Evolutionary conservation across 2,888 invertebrate genomes (phyloP).

Genomic region (Eurytoma californica): DNA sequence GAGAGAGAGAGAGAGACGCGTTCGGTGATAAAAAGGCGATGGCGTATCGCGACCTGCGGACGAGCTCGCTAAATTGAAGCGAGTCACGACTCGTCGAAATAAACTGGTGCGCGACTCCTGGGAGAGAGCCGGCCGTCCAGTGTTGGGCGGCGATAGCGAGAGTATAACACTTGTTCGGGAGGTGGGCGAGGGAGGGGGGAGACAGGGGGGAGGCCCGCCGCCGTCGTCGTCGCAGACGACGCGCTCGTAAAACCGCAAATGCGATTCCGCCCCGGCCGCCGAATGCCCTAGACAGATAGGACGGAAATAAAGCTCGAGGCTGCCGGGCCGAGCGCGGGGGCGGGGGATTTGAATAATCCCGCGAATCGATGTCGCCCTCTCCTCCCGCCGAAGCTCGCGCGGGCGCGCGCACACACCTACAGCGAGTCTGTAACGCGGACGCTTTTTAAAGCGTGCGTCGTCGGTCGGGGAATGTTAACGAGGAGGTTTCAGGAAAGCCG

Average conservation of each 20-base stretch:
- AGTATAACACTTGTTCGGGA: slow-evolving; percentile 7
- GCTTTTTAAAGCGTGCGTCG: slow-evolving; percentile 46
- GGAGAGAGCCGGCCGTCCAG: neutral
- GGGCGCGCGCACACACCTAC: neutral
- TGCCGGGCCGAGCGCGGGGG: slow-evolving; percentile 25
- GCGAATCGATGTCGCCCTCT: slow-evolving; percentile 57
- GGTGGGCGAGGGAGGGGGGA: neutral
- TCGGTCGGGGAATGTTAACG: slow-evolving; percentile 60
- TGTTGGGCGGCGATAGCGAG: neutral
- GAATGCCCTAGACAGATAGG: slow-evolving; percentile 60
- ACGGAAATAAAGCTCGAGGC: slow-evolving; percentile 60
- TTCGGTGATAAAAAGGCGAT: slow-evolving; percentile 31
- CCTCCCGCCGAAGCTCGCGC: neutral
- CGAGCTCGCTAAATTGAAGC: slow-evolving; percentile 7
- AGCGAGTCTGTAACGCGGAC: neutral
- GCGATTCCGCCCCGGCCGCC: slow-evolving; percentile 56
- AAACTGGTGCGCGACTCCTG: neutral
- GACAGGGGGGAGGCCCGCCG: neutral
- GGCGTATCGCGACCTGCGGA: neutral
- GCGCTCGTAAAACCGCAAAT: slow-evolving; percentile 60
- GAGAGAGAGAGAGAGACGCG: slow-evolving; percentile 10
- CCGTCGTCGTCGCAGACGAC: neutral
- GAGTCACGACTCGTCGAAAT: neutral
- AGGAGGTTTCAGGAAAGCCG: slow-evolving; percentile 11
- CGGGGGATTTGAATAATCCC: slow-evolving; percentile 62